Evolutionary conservation across 2,113 vertebrate species (phyloP).

Genomic region (chimpanzee (Pan troglodytes)): DNA sequence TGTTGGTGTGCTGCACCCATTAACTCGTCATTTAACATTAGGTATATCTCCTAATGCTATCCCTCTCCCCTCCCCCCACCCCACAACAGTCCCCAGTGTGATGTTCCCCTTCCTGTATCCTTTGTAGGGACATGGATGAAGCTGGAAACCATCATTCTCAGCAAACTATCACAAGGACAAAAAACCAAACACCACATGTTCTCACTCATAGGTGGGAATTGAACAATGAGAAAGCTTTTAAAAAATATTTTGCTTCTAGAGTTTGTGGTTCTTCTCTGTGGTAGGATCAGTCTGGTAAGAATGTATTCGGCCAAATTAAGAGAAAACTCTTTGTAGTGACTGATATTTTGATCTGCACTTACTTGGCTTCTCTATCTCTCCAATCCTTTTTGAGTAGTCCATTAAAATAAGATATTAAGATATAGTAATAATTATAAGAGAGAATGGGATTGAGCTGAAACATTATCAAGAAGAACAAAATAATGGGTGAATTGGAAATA

Average conservation of each 20-base stretch:
- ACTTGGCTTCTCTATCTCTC: neutral
- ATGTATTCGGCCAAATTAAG: neutral
- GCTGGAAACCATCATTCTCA: too few species aligned
- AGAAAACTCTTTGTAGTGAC: neutral
- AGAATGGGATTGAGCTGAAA: neutral
- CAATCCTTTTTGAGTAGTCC: neutral
- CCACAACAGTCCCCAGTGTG: too few species aligned
- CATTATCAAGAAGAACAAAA: neutral
- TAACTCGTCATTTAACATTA: too few species aligned
- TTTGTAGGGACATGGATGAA: too few species aligned
- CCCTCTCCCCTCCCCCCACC: too few species aligned
- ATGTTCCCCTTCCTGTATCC: too few species aligned
- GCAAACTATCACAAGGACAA: too few species aligned
- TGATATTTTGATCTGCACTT: neutral
- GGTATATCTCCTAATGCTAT: too few species aligned
- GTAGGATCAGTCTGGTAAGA: neutral
- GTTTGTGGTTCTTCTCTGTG: neutral
- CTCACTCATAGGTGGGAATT: too few species aligned
- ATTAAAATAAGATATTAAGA: constrained; percentile 22
- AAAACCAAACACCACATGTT: too few species aligned
- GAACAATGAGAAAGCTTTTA: neutral
- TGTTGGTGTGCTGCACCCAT: too few species aligned
- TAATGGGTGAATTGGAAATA: neutral
- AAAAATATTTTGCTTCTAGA: neutral
- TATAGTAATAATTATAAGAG: neutral